Conservation (phyloP, 2,113 vertebrate genomes). For the Crypturellus undulatus region DNA sequence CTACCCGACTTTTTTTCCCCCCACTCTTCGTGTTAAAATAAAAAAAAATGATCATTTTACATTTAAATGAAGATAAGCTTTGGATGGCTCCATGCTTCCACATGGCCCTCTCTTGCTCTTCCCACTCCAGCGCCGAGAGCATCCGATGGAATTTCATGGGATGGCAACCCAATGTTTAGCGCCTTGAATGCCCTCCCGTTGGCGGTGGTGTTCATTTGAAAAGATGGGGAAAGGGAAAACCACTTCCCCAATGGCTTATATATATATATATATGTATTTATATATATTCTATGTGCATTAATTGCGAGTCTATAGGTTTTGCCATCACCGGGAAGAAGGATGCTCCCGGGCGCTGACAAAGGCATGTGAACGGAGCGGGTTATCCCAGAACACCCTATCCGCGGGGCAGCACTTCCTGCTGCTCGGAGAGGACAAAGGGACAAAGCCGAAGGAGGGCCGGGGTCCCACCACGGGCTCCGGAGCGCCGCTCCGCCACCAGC, state of each 20-base stretch:
- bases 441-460: constrained; percentile 78
- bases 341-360: constrained; percentile 71
- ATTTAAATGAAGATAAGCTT: constrained; percentile 54
- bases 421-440: constrained; percentile 82
- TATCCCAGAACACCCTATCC: constrained; percentile 81
- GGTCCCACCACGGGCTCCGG: constrained; percentile 84
- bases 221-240: neutral
- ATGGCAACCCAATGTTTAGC: constrained; percentile 15
- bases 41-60: neutral
- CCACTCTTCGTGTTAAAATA: neutral
- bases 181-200: neutral
- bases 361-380: constrained; percentile 75
- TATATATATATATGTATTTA: neutral
- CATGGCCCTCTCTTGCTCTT: constrained; percentile 26
- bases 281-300: no score
- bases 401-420: constrained; percentile 82
- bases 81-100: neutral
- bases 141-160: constrained; percentile 34
- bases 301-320: constrained; percentile 34
- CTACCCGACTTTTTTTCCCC: neutral
- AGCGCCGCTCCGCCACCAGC: constrained; percentile 82
- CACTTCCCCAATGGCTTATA: neutral
- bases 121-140: neutral
- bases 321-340: constrained; percentile 54
- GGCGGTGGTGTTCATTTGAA: constrained; percentile 44